These are phyloP conservation scores for Holotrichia oblita DNA, from an alignment of 1,140 invertebrate genomes.

Conservation along the genomic window DNA sequence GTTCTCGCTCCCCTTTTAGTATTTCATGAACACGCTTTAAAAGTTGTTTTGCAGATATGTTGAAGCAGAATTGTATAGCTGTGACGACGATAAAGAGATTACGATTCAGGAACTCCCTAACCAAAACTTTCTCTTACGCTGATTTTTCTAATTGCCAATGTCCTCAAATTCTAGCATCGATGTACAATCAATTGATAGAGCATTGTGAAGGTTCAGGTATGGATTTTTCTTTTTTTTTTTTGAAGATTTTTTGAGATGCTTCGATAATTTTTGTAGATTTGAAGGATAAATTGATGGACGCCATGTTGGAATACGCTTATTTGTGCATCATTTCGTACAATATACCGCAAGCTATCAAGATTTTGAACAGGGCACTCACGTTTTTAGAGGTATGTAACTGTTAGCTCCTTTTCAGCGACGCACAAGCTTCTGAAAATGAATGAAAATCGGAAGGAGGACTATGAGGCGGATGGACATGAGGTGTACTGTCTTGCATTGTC, in stretches of 20 bases:
- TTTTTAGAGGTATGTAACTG: slow-evolving; percentile 57
- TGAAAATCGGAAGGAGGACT: too few relatives aligned
- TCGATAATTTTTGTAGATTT: slow-evolving; percentile 51
- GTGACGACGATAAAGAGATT: slow-evolving; percentile 45
- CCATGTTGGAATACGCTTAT: slow-evolving; percentile 67
- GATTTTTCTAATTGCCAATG: slow-evolving; percentile 67
- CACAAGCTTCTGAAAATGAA: too few relatives aligned
- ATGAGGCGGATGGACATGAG: too few relatives aligned
- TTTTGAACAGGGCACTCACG: slow-evolving; percentile 62
- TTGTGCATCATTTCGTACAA: slow-evolving; percentile 63
- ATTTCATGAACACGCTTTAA: neutral
- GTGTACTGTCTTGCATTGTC: too few relatives aligned
- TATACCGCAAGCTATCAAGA: slow-evolving; percentile 64
- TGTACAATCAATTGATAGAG: slow-evolving; percentile 67
- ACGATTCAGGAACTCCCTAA: slow-evolving; percentile 50
- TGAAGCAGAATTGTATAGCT: slow-evolving; percentile 6
- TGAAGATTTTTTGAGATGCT: neutral
- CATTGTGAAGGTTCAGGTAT: slow-evolving; percentile 68
- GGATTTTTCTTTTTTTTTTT: slow-evolving; percentile 2
- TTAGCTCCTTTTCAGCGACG: neutral
- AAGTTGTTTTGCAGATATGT: neutral
- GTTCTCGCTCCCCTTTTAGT: neutral
- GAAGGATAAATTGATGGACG: slow-evolving; percentile 60
- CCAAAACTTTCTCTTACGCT: slow-evolving; percentile 59
- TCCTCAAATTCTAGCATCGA: slow-evolving; percentile 63